Evolutionary conservation across 2,888 invertebrate species (phyloP).

Genomic region (Corythucha ciliata): DNA sequence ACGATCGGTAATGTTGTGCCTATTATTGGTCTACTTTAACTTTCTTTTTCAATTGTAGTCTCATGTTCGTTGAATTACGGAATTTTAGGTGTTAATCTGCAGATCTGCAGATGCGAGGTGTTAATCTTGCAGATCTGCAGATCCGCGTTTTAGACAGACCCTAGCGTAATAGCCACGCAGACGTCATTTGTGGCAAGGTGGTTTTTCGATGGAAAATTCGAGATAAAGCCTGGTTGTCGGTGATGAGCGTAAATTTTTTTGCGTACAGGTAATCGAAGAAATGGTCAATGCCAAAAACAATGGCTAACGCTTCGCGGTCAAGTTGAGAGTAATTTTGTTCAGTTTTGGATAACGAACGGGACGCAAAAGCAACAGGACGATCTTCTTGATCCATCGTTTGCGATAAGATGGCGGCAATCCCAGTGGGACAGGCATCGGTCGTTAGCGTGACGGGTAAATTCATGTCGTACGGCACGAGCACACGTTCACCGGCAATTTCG

Average conservation of each 20-base stretch:
- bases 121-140: no score
- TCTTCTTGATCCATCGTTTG: slow-evolving; percentile 15
- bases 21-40: no score
- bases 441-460: slow-evolving; percentile 25
- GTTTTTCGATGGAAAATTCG: slow-evolving; percentile 7
- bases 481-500: slow-evolving; percentile 27
- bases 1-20: no score
- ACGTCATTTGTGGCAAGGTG: slow-evolving; percentile 1
- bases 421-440: slow-evolving; percentile 25
- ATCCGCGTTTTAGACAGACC: no score
- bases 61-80: no score
- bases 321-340: slow-evolving; percentile 12
- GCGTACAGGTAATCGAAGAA: slow-evolving; percentile 14
- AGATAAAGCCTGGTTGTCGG: slow-evolving; percentile 20
- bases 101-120: no score
- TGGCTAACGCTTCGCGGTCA: slow-evolving; percentile 3
- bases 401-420: slow-evolving; percentile 23
- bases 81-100: no score
- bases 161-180: background rate
- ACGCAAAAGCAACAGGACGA: slow-evolving; percentile 26
- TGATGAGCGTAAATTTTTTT: slow-evolving; percentile 11
- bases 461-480: slow-evolving; percentile 26
- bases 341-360: slow-evolving; percentile 31
- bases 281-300: slow-evolving; percentile 13
- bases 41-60: no score